Evolutionary conservation across 2,888 invertebrate species (phyloP).

Genomic region (Phyllotreta cruciferae): DNA sequence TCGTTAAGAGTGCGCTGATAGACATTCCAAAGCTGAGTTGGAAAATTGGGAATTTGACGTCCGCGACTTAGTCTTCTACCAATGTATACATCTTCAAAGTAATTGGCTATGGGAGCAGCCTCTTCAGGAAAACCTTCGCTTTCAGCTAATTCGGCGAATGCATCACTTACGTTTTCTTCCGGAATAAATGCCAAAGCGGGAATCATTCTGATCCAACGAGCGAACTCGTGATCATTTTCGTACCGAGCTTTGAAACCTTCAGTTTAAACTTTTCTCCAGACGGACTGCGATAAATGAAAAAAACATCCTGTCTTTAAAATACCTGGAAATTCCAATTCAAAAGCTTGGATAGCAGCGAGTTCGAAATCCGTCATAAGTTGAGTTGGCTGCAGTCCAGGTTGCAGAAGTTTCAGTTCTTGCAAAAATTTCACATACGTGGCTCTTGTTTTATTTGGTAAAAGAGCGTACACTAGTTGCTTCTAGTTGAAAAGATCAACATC

Average conservation of each 20-base stretch:
- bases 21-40: slow-evolving; percentile 9
- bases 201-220: too few species aligned
- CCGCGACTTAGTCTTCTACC: slow-evolving; percentile 14
- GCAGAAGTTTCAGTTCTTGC: slow-evolving; percentile 11
- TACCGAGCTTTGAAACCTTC: slow-evolving; percentile 10
- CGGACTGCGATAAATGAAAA: slow-evolving; percentile 14
- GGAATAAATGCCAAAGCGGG: too few species aligned
- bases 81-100: slow-evolving; percentile 15
- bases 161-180: slow-evolving; percentile 14
- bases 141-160: slow-evolving; percentile 2
- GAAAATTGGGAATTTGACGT: slow-evolving; percentile 11
- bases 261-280: slow-evolving; percentile 7
- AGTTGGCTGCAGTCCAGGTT: background rate
- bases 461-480: slow-evolving; percentile 6
- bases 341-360: slow-evolving; percentile 6
- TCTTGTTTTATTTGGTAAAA: slow-evolving; percentile 13
- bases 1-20: slow-evolving; percentile 5
- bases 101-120: slow-evolving; percentile 9
- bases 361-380: slow-evolving; percentile 11
- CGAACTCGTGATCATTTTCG: too few species aligned
- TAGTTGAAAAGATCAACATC: too few species aligned
- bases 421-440: slow-evolving; percentile 1
- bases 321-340: slow-evolving; percentile 14
- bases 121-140: slow-evolving; percentile 1
- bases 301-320: slow-evolving; percentile 6